Evolutionary conservation across 2,888 invertebrate genomes (phyloP).

Genomic region (Agapostemon virescens): DNA sequence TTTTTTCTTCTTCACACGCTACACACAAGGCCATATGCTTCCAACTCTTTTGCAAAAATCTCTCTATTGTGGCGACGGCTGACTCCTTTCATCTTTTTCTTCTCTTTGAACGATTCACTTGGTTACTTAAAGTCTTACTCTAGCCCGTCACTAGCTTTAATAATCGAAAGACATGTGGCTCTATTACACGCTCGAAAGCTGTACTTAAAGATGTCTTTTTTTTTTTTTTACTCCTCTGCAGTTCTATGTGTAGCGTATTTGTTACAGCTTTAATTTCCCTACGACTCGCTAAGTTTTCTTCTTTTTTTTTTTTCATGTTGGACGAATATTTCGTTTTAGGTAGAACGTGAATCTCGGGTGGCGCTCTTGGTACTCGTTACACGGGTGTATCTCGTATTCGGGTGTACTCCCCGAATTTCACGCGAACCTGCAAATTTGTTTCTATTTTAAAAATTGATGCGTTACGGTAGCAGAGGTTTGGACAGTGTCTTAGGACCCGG

Average conservation of each 20-base stretch:
- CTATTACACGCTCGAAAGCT: constrained; percentile 52
- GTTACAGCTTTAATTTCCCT: constrained; percentile 48
- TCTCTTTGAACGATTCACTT: constrained; percentile 31
- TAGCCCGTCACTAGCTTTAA: constrained; percentile 49
- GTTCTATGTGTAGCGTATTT: constrained; percentile 49
- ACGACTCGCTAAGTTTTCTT: constrained; percentile 25
- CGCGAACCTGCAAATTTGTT: constrained; percentile 65
- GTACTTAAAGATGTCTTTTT: constrained; percentile 43
- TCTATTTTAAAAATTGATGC: not conserved
- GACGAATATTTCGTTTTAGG: constrained; percentile 57
- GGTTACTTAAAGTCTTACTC: constrained; percentile 42
- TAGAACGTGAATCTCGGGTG: constrained; percentile 33
- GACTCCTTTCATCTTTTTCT: not conserved
- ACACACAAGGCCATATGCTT: constrained; percentile 40
- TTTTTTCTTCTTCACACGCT: too few relatives aligned
- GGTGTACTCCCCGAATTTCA: constrained; percentile 69
- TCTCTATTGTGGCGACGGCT: constrained; percentile 24
- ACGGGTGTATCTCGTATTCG: too few relatives aligned
- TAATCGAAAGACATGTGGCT: constrained; percentile 63
- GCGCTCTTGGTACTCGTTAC: constrained; percentile 56
- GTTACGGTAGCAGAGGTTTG: too few relatives aligned
- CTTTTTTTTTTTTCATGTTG: constrained; percentile 35
- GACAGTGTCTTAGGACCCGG: too few relatives aligned
- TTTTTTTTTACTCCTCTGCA: constrained; percentile 19
- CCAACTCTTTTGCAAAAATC: constrained; percentile 12